Evolutionary conservation across 2,888 invertebrate genomes (phyloP), one percentile per base, ranked within the genome.

Genomic region (Andrena chrysosceles): DNA sequence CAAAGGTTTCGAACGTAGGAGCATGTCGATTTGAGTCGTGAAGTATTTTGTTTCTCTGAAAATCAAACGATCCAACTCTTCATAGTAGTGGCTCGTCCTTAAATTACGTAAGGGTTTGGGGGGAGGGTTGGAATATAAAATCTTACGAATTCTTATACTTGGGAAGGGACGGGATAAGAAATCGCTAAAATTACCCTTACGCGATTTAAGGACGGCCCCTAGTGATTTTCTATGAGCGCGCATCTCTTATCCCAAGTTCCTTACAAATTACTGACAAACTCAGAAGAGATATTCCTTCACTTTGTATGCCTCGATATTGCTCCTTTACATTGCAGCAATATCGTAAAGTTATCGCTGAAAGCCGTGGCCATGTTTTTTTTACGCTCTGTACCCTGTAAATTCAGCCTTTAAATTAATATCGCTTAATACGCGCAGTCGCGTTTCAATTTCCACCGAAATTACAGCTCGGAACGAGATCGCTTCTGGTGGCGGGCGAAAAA

Each of bases 401-500:
- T 56, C 56, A 23, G 26, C 56, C 26, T 56, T 26, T 10, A 56
- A 56, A 56, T 56, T 56, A 26, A 56, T 56, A 56, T 56, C 56
- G 26, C 10, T 56, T 23, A 26, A 48, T 59, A n/a, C 33, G 74
- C n/a, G 33, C 66, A 31, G 26, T 33, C n/a, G 35, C 26, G 56
- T n/a, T 63, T 76, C 69, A 63, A 76, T 76, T 54, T 33, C 63
- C 29, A 35, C 29, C n/a, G 69, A 42, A 64, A 77, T 66, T 66
- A 42, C 35, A 16, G 20, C n/a, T 8, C 0, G 49, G 52, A 23
- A 52, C 68, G 7, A 42, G 60, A 6, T 63, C 31, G 62, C 52
- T 56, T 62, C 59, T n/a, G n/a, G 29, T n/a, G 31, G 42, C 31
- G 56, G 68, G 4, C 62, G 68, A 68, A 87, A 74, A 87, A 72